Base-by-base conservation (phyloP, 1,140 invertebrate species). In the Berghia stephanieae region DNA sequence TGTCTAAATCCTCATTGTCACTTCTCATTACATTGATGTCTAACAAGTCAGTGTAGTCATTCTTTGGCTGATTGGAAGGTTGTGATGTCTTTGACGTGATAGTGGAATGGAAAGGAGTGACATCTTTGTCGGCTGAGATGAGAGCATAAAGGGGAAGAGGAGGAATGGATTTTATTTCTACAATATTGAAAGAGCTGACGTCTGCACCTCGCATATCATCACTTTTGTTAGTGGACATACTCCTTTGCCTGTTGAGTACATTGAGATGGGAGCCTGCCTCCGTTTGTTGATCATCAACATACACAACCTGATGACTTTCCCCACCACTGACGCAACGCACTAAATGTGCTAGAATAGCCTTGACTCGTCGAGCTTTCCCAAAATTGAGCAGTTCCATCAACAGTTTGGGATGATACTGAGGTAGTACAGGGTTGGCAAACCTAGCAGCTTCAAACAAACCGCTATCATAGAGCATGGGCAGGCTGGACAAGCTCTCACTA, bases 361-460 rank as follows among this genome's bases (percentile, higher is more conserved):
- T 99, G 0, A 99, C 98, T 93, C 87, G 57, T 42, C 82, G 71
- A 18, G 86, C 98, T 91, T 99, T 99, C 0, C 98, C 98, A 75
- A 97, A 98, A 90, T 99, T 99, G 0, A 99, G 90, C n/a, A 99
- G 90, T 88, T 99, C 98, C 94, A 99, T 98, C 3, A 99, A 90
- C 85, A 99, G 97, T 86, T 98, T 98, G 0, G 98, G 98, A 92
- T 99, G 98, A 90, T 99, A 99, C 85, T 99, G 98, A 0, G 98
- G 98, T 78, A 99, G 89, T n/a, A 99, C 96, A 0, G 98, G 98
- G 86, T 96, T 91, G 8, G 96, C 96, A 82, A 98, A 95, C 68
- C 96, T 92, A n/a, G 96, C 96, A 0, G 97, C 97, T 88, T 99
- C 97, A 90, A 99, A 99, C 43, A 99, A 87, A 0, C 98, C 97